Conservation (phyloP, 2,888 invertebrate genomes). For the Sussaba pulchella region DNA sequence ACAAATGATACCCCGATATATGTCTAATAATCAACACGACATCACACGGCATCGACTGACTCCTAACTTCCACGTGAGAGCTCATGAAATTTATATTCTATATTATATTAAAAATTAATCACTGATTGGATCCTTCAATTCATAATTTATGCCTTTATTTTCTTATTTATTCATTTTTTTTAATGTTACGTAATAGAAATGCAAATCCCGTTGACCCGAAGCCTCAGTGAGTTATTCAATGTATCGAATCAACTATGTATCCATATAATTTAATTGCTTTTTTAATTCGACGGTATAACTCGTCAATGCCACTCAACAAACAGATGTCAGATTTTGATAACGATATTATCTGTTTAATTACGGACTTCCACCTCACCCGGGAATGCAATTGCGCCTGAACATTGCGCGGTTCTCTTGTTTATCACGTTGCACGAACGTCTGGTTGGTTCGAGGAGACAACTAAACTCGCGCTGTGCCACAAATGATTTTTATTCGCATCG, state of each 20-base stretch:
- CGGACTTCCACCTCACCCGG: slow-evolving; percentile 22
- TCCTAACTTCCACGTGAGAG: not conserved
- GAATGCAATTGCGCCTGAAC: slow-evolving; percentile 15
- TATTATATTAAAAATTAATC: too few relatives aligned
- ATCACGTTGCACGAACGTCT: slow-evolving; percentile 22
- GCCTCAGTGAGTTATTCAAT: not conserved
- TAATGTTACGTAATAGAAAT: not conserved
- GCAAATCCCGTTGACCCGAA: not conserved
- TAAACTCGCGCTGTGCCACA: slow-evolving; percentile 23
- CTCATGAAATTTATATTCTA: not conserved
- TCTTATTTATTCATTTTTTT: too few relatives aligned
- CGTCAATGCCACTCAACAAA: not conserved
- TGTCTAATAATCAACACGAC: not conserved
- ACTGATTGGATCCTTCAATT: too few relatives aligned
- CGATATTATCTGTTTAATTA: slow-evolving; percentile 49
- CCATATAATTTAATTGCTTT: not conserved
- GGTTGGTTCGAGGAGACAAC: not conserved
- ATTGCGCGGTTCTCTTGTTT: not conserved
- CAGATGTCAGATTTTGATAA: not conserved
- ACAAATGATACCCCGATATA: not conserved
- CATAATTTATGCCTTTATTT: too few relatives aligned
- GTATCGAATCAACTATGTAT: not conserved
- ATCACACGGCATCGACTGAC: not conserved
- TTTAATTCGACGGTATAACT: not conserved
- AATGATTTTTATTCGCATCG: slow-evolving; percentile 30